Conservation (phyloP, 2,797 vertebrate species). For the Spea hammondii region DNA sequence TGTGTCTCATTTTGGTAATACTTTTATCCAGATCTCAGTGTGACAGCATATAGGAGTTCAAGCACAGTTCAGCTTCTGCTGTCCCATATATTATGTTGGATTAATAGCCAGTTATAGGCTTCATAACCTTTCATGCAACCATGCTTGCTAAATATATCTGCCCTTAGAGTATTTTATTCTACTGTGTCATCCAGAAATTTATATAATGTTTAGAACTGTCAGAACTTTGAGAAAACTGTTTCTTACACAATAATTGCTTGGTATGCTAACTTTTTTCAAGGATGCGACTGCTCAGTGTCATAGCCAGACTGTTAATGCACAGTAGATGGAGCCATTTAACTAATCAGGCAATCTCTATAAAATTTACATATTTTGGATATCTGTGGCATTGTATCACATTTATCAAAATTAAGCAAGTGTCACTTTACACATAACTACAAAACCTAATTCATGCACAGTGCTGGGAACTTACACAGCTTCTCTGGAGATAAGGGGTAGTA, state of each 20-base stretch:
- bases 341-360: no score
- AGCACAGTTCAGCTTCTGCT: constrained; percentile 26
- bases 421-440: no score
- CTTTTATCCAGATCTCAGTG: constrained; percentile 16
- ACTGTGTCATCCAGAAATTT: constrained; percentile 22
- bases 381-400: no score
- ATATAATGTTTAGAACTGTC: constrained; percentile 8
- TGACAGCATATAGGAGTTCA: constrained; percentile 36
- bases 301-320: not conserved
- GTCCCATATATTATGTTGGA: constrained; percentile 19
- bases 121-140: constrained; percentile 36
- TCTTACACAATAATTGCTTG: constrained; percentile 6
- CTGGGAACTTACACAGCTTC: no score
- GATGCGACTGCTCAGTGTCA: constrained; percentile 8
- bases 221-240: constrained; percentile 19
- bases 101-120: constrained; percentile 36
- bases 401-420: no score
- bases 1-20: constrained; percentile 3
- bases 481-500: no score
- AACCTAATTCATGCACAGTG: no score
- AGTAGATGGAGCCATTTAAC: no score
- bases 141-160: constrained; percentile 24
- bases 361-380: no score
- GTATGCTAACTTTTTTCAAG: constrained; percentile 18
- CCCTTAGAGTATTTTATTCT: constrained; percentile 12